Conservation (phyloP, 2,888 invertebrate genomes). For the Myopa testacea region DNA sequence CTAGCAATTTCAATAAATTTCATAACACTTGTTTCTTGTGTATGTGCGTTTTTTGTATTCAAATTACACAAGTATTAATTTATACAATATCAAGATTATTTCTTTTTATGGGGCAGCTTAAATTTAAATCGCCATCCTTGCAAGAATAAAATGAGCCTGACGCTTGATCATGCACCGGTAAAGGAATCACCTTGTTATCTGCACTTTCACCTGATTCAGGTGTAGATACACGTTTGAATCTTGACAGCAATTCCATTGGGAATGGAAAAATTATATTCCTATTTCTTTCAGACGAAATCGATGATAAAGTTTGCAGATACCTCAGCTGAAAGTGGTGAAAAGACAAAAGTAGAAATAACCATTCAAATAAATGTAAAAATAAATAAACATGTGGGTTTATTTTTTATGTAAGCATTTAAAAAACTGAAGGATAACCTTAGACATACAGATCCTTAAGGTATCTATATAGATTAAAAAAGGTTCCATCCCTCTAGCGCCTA, state of each 20-base stretch:
- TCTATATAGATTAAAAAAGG: too few species aligned
- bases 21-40: neutral
- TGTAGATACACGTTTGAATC: neutral
- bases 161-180: neutral
- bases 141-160: constrained; percentile 9
- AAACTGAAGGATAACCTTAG: too few species aligned
- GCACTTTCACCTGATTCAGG: too few species aligned
- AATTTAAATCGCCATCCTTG: neutral
- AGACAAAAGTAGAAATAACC: constrained; percentile 1
- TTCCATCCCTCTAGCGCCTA: too few species aligned
- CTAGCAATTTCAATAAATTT: neutral
- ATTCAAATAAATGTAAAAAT: neutral
- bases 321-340: constrained; percentile 37
- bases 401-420: too few species aligned
- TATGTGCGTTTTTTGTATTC: neutral
- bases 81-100: neutral
- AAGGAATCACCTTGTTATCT: neutral
- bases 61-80: neutral
- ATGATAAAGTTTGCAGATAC: constrained; percentile 46
- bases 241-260: constrained; percentile 37
- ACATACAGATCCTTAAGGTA: too few species aligned
- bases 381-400: neutral
- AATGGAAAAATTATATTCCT: constrained; percentile 47
- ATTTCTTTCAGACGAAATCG: constrained; percentile 44
- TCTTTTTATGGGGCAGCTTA: neutral